Conservation (phyloP, 2,113 vertebrate genomes). For the Manacus vitellinus region DNA sequence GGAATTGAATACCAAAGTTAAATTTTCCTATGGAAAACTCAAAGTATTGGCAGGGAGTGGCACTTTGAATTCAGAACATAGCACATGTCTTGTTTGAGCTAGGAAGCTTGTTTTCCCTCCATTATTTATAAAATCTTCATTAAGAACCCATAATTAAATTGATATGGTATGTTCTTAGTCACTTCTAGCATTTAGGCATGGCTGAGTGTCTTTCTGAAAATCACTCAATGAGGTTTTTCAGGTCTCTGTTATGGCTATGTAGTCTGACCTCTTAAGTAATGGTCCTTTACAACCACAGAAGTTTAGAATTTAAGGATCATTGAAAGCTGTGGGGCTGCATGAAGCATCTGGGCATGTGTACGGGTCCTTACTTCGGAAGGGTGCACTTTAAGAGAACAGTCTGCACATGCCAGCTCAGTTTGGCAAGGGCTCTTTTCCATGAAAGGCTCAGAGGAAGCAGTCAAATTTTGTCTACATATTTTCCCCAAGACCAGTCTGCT, state of each 20-base stretch:
- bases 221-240: constrained; percentile 8
- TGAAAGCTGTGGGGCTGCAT: background rate
- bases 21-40: background rate
- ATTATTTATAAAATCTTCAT: background rate
- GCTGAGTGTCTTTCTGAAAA: constrained; percentile 1
- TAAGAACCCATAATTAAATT: background rate
- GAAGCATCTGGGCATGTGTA: background rate
- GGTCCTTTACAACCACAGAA: background rate
- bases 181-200: background rate
- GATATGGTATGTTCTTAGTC: background rate
- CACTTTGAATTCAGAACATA: background rate
- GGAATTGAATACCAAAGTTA: background rate
- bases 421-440: constrained; percentile 58
- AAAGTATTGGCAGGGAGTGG: background rate
- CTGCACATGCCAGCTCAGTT: constrained; percentile 41
- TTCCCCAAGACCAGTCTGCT: constrained; percentile 50
- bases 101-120: background rate
- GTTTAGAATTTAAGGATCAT: constrained; percentile 11
- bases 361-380: background rate
- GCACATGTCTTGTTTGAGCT: background rate
- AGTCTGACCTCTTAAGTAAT: background rate
- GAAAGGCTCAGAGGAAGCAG: constrained; percentile 55
- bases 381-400: constrained; percentile 45
- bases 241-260: background rate
- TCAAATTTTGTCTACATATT: constrained; percentile 59